phyloP scores from a whole-genome alignment of 2,797 vertebrate genomes.

The Crotalus adamanteus region DNA sequence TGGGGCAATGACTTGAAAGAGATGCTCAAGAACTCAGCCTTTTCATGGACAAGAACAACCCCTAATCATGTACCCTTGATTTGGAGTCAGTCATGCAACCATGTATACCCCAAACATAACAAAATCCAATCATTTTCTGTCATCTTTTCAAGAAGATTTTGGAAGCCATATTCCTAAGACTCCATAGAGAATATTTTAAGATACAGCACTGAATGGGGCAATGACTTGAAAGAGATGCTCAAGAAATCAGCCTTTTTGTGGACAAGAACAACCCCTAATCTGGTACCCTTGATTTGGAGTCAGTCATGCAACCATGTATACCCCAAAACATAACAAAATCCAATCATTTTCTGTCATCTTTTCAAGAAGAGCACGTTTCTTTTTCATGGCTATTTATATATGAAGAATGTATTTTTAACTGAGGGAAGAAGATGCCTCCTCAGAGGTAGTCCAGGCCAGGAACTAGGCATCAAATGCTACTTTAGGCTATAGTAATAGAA shows the following conservation, averaged over 20 bases:
- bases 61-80: not conserved
- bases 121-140: not conserved
- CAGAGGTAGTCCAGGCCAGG: not conserved
- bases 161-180: conserved; percentile 60
- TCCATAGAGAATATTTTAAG: conserved; percentile 46
- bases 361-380: not conserved
- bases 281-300: not conserved
- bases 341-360: not conserved
- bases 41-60: not conserved
- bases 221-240: not conserved
- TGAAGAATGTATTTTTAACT: not conserved
- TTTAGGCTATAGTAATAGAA: not conserved
- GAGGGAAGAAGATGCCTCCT: not conserved
- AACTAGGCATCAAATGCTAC: no score
- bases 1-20: not conserved
- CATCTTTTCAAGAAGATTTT: conserved; percentile 14
- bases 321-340: not conserved
- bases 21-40: not conserved
- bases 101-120: not conserved
- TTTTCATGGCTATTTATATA: not conserved
- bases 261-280: not conserved
- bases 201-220: not conserved
- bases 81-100: not conserved
- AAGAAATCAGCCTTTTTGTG: not conserved
- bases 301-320: not conserved